Evolutionary conservation across 2,113 vertebrate genomes (phyloP).

Genomic region (Takifugu flavidus): DNA sequence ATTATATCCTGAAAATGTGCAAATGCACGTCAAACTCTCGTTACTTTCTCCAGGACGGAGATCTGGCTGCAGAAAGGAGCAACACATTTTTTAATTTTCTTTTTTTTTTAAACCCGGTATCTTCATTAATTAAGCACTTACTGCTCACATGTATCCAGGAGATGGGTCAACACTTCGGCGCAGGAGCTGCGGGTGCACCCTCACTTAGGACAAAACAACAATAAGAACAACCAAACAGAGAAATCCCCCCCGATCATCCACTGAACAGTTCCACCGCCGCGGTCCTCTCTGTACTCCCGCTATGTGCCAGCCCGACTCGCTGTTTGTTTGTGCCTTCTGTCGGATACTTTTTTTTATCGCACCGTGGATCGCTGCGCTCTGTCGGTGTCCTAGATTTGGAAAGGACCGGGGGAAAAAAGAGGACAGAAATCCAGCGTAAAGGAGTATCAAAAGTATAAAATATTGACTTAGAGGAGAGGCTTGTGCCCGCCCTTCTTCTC

Average conservation of each 20-base stretch:
- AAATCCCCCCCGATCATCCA: slow-evolving; percentile 36
- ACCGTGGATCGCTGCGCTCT: slow-evolving; percentile 50
- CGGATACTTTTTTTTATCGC: slow-evolving; percentile 46
- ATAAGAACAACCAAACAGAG: background rate
- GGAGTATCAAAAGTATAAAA: slow-evolving; percentile 73
- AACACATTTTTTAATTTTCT: too few relatives aligned
- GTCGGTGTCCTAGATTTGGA: slow-evolving; percentile 56
- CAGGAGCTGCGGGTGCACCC: slow-evolving; percentile 23
- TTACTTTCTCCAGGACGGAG: too few relatives aligned
- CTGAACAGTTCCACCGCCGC: slow-evolving; percentile 28
- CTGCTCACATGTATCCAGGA: slow-evolving; percentile 49
- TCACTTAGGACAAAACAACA: background rate
- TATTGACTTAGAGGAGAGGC: slow-evolving; percentile 70
- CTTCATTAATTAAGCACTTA: slow-evolving; percentile 56
- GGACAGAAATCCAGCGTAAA: slow-evolving; percentile 56
- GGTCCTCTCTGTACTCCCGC: slow-evolving; percentile 54
- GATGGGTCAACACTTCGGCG: slow-evolving; percentile 40
- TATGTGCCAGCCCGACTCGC: slow-evolving; percentile 30
- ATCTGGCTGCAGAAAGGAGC: too few relatives aligned
- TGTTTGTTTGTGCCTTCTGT: slow-evolving; percentile 46
- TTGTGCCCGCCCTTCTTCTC: slow-evolving; percentile 53
- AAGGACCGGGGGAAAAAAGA: slow-evolving; percentile 12
- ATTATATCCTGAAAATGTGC: too few relatives aligned
- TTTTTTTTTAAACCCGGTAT: background rate
- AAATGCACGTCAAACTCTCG: too few relatives aligned